Evolutionary conservation across 2,888 invertebrate genomes (phyloP), one percentile per base, ranked within the genome.

Genomic region (Mythimna impura): DNA sequence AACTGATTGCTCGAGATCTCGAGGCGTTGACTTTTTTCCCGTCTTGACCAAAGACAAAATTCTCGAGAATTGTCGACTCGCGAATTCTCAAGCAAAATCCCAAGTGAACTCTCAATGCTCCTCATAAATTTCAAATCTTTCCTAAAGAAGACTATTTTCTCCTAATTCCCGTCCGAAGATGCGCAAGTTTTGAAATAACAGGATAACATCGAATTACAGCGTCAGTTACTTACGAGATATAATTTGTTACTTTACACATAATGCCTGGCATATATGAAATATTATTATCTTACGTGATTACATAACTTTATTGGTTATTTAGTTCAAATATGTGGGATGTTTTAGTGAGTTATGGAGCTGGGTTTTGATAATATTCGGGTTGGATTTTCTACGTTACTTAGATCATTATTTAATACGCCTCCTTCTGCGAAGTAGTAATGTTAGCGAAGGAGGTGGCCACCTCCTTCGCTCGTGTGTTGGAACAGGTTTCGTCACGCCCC

Each of bases 241-340:
- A 69, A 81, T 64, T 67, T 78, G 71, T 79, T 65, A 64, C 78
- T 55, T 43, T 22, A 62, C 63, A 52, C 22, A 43, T 70, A 22
- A 22, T 50, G 66, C 25, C 9, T 70, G 61, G 20, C 62, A 76
- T 58, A 36, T 62, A 74, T 66, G 67, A 43, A 52, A 43, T 61
- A 67, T 43, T 43, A 43, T 43, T 43, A 43, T 55, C 57, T 75
- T 71, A 34, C 6, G 22, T 34, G n/a, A 22, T 55, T 58, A 58
- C 50, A 67, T 67, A 65, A 60, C 67, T 75, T 57, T 67, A 65
- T 75, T 75, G 36, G 61, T 52, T 81, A 81, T 75, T 75, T 65
- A 43, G 60, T n/a, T 67, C n/a, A 57, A 22, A 80, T 50, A 73
- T 63, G 3, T 17, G 40, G 30, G 6, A 67, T 47, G 30, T 30